Evolutionary conservation across 2,797 vertebrate species (phyloP).

Genomic region (Tolypeutes matacus): DNA sequence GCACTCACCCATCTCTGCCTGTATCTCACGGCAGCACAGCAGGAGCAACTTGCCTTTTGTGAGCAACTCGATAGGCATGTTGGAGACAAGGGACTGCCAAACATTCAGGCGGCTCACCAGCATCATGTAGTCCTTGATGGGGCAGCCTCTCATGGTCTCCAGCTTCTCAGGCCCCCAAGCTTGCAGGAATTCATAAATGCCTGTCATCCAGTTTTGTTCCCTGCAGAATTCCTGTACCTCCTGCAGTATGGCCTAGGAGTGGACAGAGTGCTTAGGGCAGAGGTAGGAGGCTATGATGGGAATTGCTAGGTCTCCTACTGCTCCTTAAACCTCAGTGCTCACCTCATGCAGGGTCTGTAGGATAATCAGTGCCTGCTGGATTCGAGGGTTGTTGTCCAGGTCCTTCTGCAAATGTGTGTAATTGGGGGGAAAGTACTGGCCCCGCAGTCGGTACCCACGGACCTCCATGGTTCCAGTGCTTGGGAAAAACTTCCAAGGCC

Average conservation of each 20-base stretch:
- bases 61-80: constrained; percentile 81
- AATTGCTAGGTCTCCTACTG: neutral
- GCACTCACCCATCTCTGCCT: constrained; percentile 87
- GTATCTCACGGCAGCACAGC: constrained; percentile 86
- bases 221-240: constrained; percentile 88
- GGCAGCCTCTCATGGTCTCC: constrained; percentile 85
- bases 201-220: constrained; percentile 87
- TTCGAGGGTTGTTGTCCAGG: constrained; percentile 82
- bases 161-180: constrained; percentile 86
- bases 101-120: constrained; percentile 84
- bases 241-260: constrained; percentile 86
- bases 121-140: constrained; percentile 85
- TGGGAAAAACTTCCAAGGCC: constrained; percentile 68
- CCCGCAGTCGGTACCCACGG: constrained; percentile 83
- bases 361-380: constrained; percentile 82
- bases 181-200: constrained; percentile 85
- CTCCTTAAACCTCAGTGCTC: neutral
- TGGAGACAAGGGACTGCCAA: constrained; percentile 86
- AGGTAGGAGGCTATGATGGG: neutral
- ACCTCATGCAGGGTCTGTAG: constrained; percentile 87
- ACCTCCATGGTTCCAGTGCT: constrained; percentile 74
- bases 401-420: constrained; percentile 88
- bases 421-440: constrained; percentile 86
- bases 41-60: constrained; percentile 88
- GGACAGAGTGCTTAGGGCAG: neutral